Evolutionary conservation across 2,797 vertebrate genomes (phyloP), one percentile per base, ranked within the genome.

Genomic region (Alcedo quadribrachys): DNA sequence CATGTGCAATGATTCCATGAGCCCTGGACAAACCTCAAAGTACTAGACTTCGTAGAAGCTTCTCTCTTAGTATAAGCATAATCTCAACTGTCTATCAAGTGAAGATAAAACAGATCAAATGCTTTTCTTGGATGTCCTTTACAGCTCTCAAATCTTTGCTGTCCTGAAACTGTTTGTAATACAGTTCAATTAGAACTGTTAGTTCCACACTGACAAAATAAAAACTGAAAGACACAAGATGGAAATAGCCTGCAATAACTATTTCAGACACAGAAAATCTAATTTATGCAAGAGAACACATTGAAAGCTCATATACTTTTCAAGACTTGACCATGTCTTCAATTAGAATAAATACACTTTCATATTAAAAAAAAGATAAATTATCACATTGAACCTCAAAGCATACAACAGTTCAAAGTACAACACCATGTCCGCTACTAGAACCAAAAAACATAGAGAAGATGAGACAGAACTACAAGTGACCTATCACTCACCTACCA

Each of bases 401-500:
- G 68, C 37, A 32, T 28, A 30, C 27, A 40, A 43, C 24, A 73
- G 81, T 73, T 88, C 58, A 45, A 85, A 92, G 58, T 28, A 74
- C 62, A 77, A 35, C 8, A 46, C 65, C 60, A 85, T 61, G 85
- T 85, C 90, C 63, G 37, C n/a, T 90, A 66, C 30, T 40, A 45
- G 60, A 89, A 85, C 89, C 67, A 77, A 70, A 50, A 62, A 54
- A 77, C 2, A 57, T 75, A 92, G 94, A 93, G 63, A 95, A 94
- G 81, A 68, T 50, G 35, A 96, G 93, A 78, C 42, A 85, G 63
- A 90, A 81, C 54, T 95, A 82, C 93, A 85, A 94, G 93, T 94
- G 95, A 97, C 94, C 89, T 82, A 95, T 94, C 90, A 81, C 76
- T 93, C 68, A 93, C 87, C 81, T 90, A 84, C 79, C 69, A 96